phyloP scores from a whole-genome alignment of 2,113 vertebrate genomes.

The Platysteira castanea region DNA sequence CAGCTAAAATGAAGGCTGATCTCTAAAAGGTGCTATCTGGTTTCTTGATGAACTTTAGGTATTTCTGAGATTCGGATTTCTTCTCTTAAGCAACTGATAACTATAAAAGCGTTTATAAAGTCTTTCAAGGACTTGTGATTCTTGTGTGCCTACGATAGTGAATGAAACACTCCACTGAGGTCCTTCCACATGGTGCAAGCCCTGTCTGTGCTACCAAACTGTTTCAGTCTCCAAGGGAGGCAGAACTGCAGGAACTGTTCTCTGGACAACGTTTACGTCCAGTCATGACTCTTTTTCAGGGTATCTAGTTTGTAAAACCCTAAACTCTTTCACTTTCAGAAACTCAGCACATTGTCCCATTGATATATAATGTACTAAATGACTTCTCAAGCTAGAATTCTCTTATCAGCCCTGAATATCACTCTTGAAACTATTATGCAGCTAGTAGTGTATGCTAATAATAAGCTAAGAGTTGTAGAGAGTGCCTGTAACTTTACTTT shows the following conservation, averaged over 20 bases:
- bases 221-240: background rate
- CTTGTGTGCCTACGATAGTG: fast-evolving
- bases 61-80: background rate
- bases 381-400: background rate
- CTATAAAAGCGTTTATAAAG: background rate
- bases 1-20: background rate
- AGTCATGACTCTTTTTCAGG: background rate
- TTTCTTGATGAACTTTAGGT: background rate
- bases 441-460: background rate
- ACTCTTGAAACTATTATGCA: background rate
- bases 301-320: background rate
- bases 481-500: background rate
- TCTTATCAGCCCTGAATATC: background rate
- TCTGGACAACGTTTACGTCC: fast-evolving
- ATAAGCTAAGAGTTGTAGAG: background rate
- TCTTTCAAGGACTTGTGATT: background rate
- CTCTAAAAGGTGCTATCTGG: background rate
- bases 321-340: background rate
- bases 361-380: background rate
- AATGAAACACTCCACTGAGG: background rate
- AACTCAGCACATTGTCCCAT: background rate
- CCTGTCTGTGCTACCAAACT: background rate
- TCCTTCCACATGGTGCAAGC: background rate
- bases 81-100: background rate
- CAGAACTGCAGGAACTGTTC: background rate